Conservation (phyloP, 2,888 invertebrate species). For the Athetis lepigone region DNA sequence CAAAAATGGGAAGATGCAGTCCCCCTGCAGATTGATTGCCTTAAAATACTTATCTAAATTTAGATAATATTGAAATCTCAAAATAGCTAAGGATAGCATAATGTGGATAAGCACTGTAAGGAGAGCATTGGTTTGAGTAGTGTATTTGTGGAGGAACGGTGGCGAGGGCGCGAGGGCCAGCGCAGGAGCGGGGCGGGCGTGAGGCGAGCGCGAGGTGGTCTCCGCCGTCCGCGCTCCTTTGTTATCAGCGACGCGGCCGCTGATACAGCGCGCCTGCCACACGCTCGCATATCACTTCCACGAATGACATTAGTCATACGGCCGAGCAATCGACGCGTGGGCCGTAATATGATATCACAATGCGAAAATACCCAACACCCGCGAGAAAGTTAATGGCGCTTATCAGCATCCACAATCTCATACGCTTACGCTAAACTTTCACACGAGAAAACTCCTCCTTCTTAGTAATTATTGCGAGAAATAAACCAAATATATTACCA, state of each 20-base stretch:
- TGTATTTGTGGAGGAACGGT: conserved; percentile 67
- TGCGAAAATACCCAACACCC: conserved; percentile 91
- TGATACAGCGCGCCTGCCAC: conserved; percentile 82
- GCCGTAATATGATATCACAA: conserved; percentile 91
- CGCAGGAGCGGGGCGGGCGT: conserved; percentile 66
- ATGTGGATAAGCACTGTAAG: conserved; percentile 74
- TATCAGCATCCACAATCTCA: conserved; percentile 91
- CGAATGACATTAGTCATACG: conserved; percentile 90
- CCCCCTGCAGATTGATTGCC: conserved; percentile 83
- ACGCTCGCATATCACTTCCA: conserved; percentile 88
- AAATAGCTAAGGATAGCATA: conserved; percentile 84
- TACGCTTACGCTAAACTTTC: conserved; percentile 90
- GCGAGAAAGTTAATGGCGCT: conserved; percentile 92
- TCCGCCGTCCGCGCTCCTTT: conserved; percentile 80
- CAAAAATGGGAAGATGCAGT: conserved; percentile 75
- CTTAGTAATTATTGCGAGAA: conserved; percentile 68
- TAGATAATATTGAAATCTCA: conserved; percentile 88
- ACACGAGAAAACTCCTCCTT: conserved; percentile 87
- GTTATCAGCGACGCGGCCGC: conserved; percentile 86
- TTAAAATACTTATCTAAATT: conserved; percentile 86
- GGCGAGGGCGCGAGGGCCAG: conserved; percentile 59
- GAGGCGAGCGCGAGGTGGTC: conserved; percentile 66
- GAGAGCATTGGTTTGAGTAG: conserved; percentile 66
- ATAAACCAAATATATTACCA: conserved; percentile 91
- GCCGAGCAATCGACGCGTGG: conserved; percentile 89